Conservation (phyloP, 2,888 invertebrate genomes). For the Machimus rusticus region DNA sequence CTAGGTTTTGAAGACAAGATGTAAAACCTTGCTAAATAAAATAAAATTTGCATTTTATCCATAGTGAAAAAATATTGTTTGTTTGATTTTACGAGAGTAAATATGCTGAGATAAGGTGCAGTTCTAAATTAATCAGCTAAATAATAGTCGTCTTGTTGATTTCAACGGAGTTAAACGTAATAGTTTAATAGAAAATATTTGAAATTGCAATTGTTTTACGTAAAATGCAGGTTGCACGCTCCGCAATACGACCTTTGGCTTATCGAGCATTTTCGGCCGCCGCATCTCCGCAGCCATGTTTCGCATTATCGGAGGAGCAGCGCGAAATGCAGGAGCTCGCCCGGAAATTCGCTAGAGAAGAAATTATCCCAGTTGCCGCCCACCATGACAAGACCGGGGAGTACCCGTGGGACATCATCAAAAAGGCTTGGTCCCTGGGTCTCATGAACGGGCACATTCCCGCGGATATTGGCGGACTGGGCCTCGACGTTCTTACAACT, state of each 20-base stretch:
- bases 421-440: slow-evolving; percentile 86
- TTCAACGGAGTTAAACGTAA: background rate
- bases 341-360: slow-evolving; percentile 85
- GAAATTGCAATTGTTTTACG: background rate
- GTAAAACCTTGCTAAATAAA: too few species aligned
- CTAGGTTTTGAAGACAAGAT: too few species aligned
- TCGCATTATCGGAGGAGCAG: slow-evolving; percentile 65
- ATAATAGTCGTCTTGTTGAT: background rate
- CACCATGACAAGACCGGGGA: slow-evolving; percentile 85
- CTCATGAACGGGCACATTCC: slow-evolving; percentile 85
- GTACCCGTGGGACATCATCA: slow-evolving; percentile 88
- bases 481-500: slow-evolving; percentile 69
- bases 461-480: slow-evolving; percentile 73
- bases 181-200: background rate
- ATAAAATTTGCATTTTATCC: background rate
- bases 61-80: background rate
- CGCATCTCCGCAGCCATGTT: background rate
- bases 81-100: background rate
- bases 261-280: slow-evolving; percentile 17
- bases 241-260: background rate
- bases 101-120: background rate
- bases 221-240: background rate
- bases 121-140: background rate
- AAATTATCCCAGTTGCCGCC: slow-evolving; percentile 84
- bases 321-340: slow-evolving; percentile 82